phyloP scores from a whole-genome alignment of 2,113 vertebrate genomes.

The Apodemus speciosus region DNA sequence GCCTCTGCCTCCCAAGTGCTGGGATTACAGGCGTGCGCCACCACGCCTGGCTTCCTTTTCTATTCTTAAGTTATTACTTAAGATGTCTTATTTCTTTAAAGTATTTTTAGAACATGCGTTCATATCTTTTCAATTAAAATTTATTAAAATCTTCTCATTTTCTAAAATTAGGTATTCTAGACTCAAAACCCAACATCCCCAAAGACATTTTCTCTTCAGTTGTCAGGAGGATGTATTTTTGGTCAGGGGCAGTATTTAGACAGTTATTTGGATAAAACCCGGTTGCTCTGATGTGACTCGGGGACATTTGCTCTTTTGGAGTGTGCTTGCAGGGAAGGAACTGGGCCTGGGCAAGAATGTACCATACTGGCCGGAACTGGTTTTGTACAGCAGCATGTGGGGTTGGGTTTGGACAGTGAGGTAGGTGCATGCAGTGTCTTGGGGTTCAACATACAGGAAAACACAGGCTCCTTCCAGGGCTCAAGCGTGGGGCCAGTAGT shows the following conservation, averaged over 20 bases:
- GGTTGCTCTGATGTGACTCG: slow-evolving; percentile 76
- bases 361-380: slow-evolving; percentile 87
- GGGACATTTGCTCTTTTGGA: slow-evolving; percentile 86
- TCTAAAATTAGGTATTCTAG: slow-evolving; percentile 17
- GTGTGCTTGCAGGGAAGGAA: slow-evolving; percentile 82
- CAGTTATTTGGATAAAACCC: slow-evolving; percentile 84
- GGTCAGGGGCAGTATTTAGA: slow-evolving; percentile 88
- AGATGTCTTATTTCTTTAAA: slow-evolving; percentile 65
- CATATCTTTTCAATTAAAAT: slow-evolving; percentile 35
- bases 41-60: too few species aligned
- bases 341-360: slow-evolving; percentile 79
- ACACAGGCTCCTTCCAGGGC: slow-evolving; percentile 89
- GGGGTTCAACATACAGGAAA: slow-evolving; percentile 86
- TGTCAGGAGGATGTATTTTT: slow-evolving; percentile 57
- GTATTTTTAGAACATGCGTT: background rate
- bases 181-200: slow-evolving; percentile 23
- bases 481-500: slow-evolving; percentile 67
- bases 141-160: slow-evolving; percentile 46
- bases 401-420: slow-evolving; percentile 65
- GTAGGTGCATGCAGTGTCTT: slow-evolving; percentile 23
- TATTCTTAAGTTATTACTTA: background rate
- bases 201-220: background rate
- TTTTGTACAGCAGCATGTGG: slow-evolving; percentile 86
- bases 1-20: too few species aligned
- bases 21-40: too few species aligned